Conservation (phyloP, 2,113 vertebrate species). For the Nothobranchius kuhntae region DNA sequence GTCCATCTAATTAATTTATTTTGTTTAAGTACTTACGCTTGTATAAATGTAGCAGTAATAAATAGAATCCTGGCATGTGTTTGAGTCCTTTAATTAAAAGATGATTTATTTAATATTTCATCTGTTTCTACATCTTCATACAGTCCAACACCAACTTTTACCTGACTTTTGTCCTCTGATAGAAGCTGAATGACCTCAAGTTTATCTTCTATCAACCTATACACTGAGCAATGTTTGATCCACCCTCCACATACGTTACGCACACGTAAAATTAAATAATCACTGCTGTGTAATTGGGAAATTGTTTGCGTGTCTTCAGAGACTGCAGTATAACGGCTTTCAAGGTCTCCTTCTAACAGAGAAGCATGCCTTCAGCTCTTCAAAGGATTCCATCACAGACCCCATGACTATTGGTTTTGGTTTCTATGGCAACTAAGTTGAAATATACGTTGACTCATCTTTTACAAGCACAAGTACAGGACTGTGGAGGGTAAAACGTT, state of each 20-base stretch:
- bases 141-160: not conserved
- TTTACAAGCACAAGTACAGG: conserved; percentile 58
- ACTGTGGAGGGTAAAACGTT: conserved; percentile 40
- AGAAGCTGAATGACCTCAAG: not conserved
- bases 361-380: conserved; percentile 58
- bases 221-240: not conserved
- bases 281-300: not conserved
- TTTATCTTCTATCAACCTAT: not conserved
- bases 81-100: not conserved
- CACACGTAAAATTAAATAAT: conserved; percentile 3
- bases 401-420: conserved; percentile 69
- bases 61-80: not conserved
- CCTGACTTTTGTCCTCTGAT: not conserved
- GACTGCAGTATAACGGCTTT: conserved; percentile 31
- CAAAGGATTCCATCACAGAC: conserved; percentile 64
- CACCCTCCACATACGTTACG: not conserved
- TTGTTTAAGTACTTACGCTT: not conserved
- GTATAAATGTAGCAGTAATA: not conserved
- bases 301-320: conserved; percentile 15
- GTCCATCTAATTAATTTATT: not conserved
- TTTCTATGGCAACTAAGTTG: conserved; percentile 76
- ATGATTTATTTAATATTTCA: not conserved
- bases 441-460: conserved; percentile 73
- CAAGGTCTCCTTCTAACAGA: conserved; percentile 59
- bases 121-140: not conserved